Conservation (phyloP, 2,888 invertebrate species). For the Rhogogaster chlorosoma region DNA sequence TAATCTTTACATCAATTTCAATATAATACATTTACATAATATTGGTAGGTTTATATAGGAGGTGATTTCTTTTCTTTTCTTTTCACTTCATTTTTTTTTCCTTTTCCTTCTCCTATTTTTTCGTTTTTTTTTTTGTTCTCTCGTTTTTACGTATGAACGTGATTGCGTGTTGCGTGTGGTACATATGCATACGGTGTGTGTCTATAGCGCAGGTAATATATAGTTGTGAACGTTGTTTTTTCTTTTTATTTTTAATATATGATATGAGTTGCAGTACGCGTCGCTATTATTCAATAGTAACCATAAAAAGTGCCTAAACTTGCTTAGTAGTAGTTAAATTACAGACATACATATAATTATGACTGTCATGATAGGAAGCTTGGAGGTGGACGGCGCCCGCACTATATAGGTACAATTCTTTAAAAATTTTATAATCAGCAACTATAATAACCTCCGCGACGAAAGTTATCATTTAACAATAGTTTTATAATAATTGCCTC, state of each 20-base stretch:
- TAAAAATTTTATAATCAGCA: conserved; percentile 38
- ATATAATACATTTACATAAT: conserved; percentile 67
- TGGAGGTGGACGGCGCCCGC: conserved; percentile 74
- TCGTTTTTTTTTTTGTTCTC: neutral
- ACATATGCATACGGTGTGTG: conserved; percentile 56
- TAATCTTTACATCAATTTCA: conserved; percentile 60
- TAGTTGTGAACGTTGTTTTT: neutral
- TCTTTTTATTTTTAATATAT: too few species aligned
- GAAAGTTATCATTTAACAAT: neutral
- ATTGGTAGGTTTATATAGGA: conserved; percentile 61
- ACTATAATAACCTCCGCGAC: neutral
- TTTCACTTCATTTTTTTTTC: conserved; percentile 38
- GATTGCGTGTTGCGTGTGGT: conserved; percentile 59
- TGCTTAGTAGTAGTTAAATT: conserved; percentile 63
- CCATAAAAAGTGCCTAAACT: conserved; percentile 56
- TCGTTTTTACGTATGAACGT: conserved; percentile 33
- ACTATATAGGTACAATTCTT: conserved; percentile 54
- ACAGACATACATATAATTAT: conserved; percentile 57
- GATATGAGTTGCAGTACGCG: conserved; percentile 69
- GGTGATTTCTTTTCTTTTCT: conserved; percentile 7
- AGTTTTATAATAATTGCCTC: neutral
- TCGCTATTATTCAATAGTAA: conserved; percentile 60
- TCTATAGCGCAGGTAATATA: conserved; percentile 47
- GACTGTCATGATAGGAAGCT: conserved; percentile 70
- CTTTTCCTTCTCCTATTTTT: neutral